Base-by-base conservation (phyloP, 2,797 vertebrate species). In the Sebastes minor region DNA sequence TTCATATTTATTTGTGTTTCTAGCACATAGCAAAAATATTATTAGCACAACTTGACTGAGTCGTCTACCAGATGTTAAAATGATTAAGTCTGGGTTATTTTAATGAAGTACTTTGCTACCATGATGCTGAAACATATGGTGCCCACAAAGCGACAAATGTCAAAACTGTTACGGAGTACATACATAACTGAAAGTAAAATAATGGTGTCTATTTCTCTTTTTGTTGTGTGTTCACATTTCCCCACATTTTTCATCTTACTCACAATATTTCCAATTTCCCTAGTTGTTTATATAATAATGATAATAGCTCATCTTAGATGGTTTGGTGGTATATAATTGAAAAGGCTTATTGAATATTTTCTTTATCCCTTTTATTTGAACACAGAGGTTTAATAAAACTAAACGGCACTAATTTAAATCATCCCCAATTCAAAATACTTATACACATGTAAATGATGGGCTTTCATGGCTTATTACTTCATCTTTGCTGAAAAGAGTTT, bases 391-490 rank as follows among this genome's bases (percentile, higher is more conserved):
- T 78, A 42, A 59, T n/a, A 22, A 73, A 74, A 69, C 42, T 49
- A 75, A 81, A 80, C 8, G 5, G 8, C 22, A 28, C 8, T 46
- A 52, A 76, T 70, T 80, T 22, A 60, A 18, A 46, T 71, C 18
- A 35, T 14, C 4, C 32, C 53, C 76, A 67, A 72, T 78, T 76
- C 76, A 13, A 66, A 80, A 80, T 72, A 38, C 56, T 74, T 55
- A 61, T 28, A 71, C 30, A 75, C 62, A 80, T 74, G 61, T 76
- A 70, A 83, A 87, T 81, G 14, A 79, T 65, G 28, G 3, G 10
- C 35, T 78, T 72, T 68, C 42, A 49, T 42, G 16, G 25, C 69
- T 65, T 73, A 77, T 86, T 73, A 79, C 49, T 55, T 79, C 61
- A 77, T 84, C 5, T 10, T 22, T 60, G 25, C 46, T 74, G 65